Evolutionary conservation across 2,113 vertebrate genomes (phyloP).

Genomic region (Gallinago undulata): DNA sequence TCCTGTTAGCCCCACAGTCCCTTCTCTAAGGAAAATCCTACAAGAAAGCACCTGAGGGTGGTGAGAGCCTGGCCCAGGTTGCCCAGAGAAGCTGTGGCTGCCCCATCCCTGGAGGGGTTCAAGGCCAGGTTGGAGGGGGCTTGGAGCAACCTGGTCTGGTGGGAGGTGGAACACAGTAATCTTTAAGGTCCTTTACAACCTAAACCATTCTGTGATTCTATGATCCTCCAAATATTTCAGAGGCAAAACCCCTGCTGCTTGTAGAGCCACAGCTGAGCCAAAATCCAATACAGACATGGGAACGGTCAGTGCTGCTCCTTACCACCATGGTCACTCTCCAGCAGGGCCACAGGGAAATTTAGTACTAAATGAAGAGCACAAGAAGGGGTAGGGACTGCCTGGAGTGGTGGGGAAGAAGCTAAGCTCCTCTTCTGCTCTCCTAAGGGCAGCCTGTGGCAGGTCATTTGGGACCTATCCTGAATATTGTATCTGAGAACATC

Average conservation of each 20-base stretch:
- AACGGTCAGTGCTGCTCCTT: background rate
- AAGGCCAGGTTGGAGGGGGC: background rate
- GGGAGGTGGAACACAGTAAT: background rate
- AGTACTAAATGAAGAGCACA: background rate
- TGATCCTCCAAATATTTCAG: background rate
- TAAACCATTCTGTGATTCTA: background rate
- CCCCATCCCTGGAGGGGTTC: background rate
- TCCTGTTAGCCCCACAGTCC: background rate
- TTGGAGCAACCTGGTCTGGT: background rate
- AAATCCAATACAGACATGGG: accelerated
- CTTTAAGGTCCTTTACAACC: background rate
- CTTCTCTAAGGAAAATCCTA: background rate
- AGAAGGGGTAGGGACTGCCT: background rate
- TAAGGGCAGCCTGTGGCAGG: background rate
- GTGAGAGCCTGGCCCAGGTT: background rate
- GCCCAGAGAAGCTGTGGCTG: background rate
- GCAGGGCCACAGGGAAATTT: background rate
- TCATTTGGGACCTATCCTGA: background rate
- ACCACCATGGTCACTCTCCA: background rate
- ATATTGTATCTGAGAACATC: background rate
- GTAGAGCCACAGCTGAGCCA: background rate
- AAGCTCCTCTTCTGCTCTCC: background rate
- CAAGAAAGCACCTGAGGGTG: background rate
- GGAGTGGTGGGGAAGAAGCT: background rate
- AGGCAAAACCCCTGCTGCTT: background rate